phyloP scores from a whole-genome alignment of 2,888 invertebrate species.

The Caenorhabditis sp. region DNA sequence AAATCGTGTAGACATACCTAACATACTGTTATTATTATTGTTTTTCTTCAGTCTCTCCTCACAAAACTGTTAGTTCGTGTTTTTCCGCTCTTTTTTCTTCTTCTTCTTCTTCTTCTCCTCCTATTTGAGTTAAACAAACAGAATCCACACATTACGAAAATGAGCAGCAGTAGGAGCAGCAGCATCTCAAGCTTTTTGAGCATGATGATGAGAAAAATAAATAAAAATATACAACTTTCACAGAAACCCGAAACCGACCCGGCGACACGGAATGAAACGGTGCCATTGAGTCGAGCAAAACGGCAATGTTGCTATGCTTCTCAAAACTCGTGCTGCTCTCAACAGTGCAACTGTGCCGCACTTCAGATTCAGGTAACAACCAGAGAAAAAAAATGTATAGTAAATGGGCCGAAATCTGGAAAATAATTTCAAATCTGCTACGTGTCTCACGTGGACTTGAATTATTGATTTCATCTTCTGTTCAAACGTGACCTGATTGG shows the following conservation, averaged over 20 bases:
- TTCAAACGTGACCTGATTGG: no score
- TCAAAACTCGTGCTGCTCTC: conserved; percentile 55
- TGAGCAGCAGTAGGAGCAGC: no score
- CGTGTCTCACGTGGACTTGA: no score
- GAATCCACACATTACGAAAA: background rate
- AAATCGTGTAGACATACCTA: background rate
- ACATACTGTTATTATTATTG: background rate
- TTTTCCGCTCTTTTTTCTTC: background rate
- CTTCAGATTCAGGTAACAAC: conserved; percentile 53
- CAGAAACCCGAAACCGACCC: conserved; percentile 6
- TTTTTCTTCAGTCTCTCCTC: background rate
- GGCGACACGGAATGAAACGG: conserved; percentile 37
- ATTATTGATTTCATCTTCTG: no score
- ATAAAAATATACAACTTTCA: no score
- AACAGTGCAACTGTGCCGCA: conserved; percentile 58
- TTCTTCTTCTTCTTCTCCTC: background rate
- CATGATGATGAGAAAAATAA: background rate
- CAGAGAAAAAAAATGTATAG: no score
- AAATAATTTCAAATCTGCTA: no score
- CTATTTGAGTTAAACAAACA: background rate
- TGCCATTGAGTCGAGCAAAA: conserved; percentile 46
- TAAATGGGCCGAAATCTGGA: no score
- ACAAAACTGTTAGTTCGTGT: background rate
- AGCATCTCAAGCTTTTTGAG: background rate
- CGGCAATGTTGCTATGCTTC: conserved; percentile 54